phyloP scores from a whole-genome alignment of 2,113 vertebrate genomes.

The Alaudala cheleensis region DNA sequence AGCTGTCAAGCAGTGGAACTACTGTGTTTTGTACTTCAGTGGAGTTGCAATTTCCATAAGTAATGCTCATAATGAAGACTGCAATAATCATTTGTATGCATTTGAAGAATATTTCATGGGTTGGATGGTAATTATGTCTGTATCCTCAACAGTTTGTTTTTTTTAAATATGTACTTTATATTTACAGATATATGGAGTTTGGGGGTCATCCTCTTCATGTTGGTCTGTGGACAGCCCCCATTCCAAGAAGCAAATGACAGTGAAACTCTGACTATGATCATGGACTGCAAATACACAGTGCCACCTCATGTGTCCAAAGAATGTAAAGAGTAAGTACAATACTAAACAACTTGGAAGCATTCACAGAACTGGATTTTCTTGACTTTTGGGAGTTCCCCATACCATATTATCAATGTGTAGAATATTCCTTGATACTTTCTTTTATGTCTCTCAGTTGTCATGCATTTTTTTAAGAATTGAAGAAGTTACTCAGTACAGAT shows the following conservation, averaged over 20 bases:
- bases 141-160: not conserved
- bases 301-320: conserved; percentile 89
- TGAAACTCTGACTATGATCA: conserved; percentile 98
- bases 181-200: conserved; percentile 96
- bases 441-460: not conserved
- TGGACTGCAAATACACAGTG: conserved; percentile 98
- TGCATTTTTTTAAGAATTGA: not conserved
- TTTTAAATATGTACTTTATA: not conserved
- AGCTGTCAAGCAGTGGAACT: not conserved
- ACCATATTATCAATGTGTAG: not conserved
- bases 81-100: not conserved
- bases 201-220: conserved; percentile 97
- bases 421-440: not conserved
- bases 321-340: conserved; percentile 91
- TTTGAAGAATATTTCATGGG: not conserved
- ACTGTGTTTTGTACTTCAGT: not conserved
- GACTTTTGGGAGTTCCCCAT: not conserved
- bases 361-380: not conserved
- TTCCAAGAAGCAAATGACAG: conserved; percentile 99
- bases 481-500: not conserved
- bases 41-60: not conserved
- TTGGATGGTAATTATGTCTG: not conserved
- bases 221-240: conserved; percentile 96
- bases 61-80: not conserved
- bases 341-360: not conserved